These are phyloP conservation scores for Camponotus fellah DNA, from an alignment of 2,888 invertebrate genomes.

Conservation along the genomic window DNA sequence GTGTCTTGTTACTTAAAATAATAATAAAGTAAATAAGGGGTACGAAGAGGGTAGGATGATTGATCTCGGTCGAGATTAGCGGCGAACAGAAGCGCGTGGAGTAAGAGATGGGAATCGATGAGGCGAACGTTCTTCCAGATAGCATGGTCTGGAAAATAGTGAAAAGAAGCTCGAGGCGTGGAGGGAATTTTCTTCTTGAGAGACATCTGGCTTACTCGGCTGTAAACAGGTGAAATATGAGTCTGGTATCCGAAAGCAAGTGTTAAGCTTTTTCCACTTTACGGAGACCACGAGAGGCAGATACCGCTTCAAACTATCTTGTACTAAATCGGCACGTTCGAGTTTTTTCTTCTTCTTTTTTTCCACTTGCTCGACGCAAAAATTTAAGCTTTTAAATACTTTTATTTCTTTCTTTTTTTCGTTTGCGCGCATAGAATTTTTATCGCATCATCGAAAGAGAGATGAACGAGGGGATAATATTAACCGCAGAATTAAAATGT, in stretches of 20 bases:
- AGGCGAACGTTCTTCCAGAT: constrained; percentile 5
- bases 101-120: constrained; percentile 16
- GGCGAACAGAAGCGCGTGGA: not conserved
- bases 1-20: constrained; percentile 24
- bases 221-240: constrained; percentile 56
- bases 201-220: constrained; percentile 34
- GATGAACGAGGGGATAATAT: not conserved
- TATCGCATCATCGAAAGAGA: not conserved
- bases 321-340: not conserved
- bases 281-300: not conserved
- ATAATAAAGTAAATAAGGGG: constrained; percentile 35
- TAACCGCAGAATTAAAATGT: not conserved
- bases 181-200: constrained; percentile 45
- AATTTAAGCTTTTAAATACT: not conserved
- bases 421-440: not conserved
- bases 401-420: not conserved
- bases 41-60: constrained; percentile 14
- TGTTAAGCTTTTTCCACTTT: constrained; percentile 44
- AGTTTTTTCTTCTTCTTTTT: not conserved
- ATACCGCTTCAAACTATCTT: not conserved
- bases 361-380: not conserved
- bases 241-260: constrained; percentile 14
- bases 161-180: constrained; percentile 6
- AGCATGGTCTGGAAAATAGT: constrained; percentile 23
- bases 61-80: constrained; percentile 43